phyloP scores from a whole-genome alignment of 2,113 vertebrate species.

The Syngnathus scovelli region DNA sequence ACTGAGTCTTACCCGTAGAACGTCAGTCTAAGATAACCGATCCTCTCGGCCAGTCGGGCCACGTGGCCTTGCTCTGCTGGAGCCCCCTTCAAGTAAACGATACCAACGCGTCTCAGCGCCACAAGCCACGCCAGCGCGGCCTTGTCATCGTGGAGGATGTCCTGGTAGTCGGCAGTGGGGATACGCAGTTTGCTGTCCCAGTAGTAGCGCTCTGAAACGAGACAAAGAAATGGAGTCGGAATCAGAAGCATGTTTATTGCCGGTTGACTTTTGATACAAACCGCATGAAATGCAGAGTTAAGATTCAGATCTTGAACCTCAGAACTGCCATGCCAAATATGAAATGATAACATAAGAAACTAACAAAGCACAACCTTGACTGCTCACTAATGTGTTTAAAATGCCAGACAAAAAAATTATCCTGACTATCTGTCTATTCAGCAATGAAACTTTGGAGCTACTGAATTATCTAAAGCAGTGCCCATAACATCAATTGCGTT shows the following conservation, averaged over 20 bases:
- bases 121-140: slow-evolving; percentile 81
- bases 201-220: slow-evolving; percentile 73
- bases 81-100: slow-evolving; percentile 83
- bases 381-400: too few relatives aligned
- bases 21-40: slow-evolving; percentile 86
- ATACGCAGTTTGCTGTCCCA: slow-evolving; percentile 82
- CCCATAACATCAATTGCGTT: too few relatives aligned
- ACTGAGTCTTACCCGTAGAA: slow-evolving; percentile 85
- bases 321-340: too few relatives aligned
- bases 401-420: too few relatives aligned
- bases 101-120: slow-evolving; percentile 78
- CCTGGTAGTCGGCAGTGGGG: slow-evolving; percentile 77
- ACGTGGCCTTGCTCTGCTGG: slow-evolving; percentile 77
- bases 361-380: too few relatives aligned
- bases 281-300: too few relatives aligned
- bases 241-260: not conserved
- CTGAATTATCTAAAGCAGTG: too few relatives aligned
- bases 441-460: too few relatives aligned
- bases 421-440: too few relatives aligned
- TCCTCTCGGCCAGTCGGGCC: slow-evolving; percentile 77
- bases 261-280: too few relatives aligned
- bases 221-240: slow-evolving; percentile 2
- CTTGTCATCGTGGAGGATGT: slow-evolving; percentile 76
- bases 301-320: too few relatives aligned
- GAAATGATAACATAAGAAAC: too few relatives aligned